Conservation (phyloP, 2,888 invertebrate species). For the Chrysolina haemoptera region DNA sequence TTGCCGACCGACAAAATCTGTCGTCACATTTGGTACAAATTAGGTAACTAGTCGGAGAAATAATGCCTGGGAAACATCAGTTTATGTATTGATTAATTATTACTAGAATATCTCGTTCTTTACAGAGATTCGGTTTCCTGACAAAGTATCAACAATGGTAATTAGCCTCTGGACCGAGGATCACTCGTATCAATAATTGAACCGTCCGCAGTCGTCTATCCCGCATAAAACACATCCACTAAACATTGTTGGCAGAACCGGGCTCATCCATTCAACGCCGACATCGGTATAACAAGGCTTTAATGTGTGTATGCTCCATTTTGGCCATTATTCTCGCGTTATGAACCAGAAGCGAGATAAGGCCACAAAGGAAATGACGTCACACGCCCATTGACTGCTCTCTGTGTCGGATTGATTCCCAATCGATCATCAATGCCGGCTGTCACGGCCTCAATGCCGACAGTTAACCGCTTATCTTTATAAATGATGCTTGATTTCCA, state of each 20-base stretch:
- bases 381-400: conserved; percentile 70
- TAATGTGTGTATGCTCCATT: conserved; percentile 57
- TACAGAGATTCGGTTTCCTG: background rate
- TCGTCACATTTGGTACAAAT: no score
- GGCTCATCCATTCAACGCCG: conserved; percentile 25
- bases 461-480: conserved; percentile 69
- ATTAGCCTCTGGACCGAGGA: background rate
- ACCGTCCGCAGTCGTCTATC: conserved; percentile 3
- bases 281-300: conserved; percentile 30
- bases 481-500: conserved; percentile 68
- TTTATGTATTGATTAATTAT: no score
- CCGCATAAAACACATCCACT: conserved; percentile 19
- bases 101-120: no score
- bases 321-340: conserved; percentile 69
- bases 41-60: no score
- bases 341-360: conserved; percentile 71
- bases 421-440: conserved; percentile 69
- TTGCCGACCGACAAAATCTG: no score
- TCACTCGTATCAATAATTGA: conserved; percentile 8
- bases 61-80: no score
- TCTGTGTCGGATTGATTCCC: conserved; percentile 69
- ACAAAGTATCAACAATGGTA: background rate
- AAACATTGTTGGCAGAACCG: conserved; percentile 10
- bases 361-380: conserved; percentile 71
- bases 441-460: conserved; percentile 61